Percentiles rank a stretch among this genome's conserved stretches.
phyloP scores from a whole-genome alignment of 2,113 vertebrate species.

The Dipodomys stephensi region DNA sequence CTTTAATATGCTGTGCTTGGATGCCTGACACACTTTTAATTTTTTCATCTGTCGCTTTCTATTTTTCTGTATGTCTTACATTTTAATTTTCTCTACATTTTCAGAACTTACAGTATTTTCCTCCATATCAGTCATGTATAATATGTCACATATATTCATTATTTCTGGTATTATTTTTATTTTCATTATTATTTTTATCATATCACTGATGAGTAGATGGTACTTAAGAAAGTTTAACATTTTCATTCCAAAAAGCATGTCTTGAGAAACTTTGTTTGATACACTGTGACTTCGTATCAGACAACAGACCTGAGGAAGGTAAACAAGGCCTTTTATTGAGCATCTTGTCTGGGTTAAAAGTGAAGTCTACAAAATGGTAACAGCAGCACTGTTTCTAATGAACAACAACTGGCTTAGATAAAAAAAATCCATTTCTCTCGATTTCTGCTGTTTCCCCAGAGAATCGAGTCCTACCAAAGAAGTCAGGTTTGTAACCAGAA shows the following conservation, averaged over 20 bases:
- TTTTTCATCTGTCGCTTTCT: too few relatives aligned
- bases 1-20: not conserved
- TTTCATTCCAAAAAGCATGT: not conserved
- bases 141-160: not conserved
- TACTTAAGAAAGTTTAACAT: not conserved
- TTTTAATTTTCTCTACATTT: not conserved
- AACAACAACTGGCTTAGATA: too few relatives aligned
- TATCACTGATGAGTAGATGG: not conserved
- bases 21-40: not conserved
- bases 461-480: too few relatives aligned
- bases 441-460: too few relatives aligned
- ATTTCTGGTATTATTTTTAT: too few relatives aligned
- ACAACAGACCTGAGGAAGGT: not conserved
- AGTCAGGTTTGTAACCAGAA: too few relatives aligned
- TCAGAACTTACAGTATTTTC: not conserved
- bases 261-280: not conserved
- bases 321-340: not conserved
- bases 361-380: not conserved
- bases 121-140: not conserved
- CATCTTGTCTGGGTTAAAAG: not conserved
- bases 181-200: not conserved
- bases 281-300: not conserved
- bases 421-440: too few relatives aligned
- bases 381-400: not conserved
- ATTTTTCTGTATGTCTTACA: too few relatives aligned